These are phyloP conservation scores for Desmodus rotundus DNA, from an alignment of 2,113 vertebrate genomes.

Conservation along the genomic window DNA sequence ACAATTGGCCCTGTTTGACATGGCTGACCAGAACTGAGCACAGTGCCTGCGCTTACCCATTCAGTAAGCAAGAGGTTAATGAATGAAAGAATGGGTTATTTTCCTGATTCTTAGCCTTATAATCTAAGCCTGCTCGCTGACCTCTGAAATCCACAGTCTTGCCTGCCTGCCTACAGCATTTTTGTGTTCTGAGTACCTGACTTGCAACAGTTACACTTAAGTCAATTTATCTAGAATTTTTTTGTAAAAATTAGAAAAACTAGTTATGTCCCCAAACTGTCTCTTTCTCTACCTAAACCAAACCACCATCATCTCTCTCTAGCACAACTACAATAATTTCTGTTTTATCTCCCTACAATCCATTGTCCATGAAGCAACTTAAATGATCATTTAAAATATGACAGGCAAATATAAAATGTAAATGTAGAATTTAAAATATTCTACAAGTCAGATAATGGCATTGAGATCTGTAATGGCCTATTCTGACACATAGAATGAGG, in stretches of 20 bases:
- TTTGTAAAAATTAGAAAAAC: neutral
- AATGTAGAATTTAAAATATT: neutral
- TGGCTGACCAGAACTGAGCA: neutral
- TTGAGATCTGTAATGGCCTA: neutral
- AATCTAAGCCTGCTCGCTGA: neutral
- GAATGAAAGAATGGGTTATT: neutral
- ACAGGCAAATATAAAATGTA: neutral
- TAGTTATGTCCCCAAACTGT: neutral
- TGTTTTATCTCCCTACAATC: neutral
- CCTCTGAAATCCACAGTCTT: neutral
- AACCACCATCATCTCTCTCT: neutral
- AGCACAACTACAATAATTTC: neutral
- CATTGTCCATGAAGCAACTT: neutral
- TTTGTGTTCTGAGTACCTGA: neutral
- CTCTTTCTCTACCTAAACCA: neutral
- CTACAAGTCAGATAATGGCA: neutral
- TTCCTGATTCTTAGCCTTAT: neutral
- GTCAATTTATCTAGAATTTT: slow-evolving; percentile 11
- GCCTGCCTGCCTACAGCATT: neutral
- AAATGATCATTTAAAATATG: neutral
- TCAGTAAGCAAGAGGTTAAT: neutral
- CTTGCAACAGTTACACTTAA: neutral
- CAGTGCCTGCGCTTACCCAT: neutral
- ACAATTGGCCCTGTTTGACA: neutral
- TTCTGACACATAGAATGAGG: neutral